These are phyloP conservation scores for Drosophila hamatofila DNA, from an alignment of 2,888 invertebrate genomes.

Conservation along the genomic window DNA sequence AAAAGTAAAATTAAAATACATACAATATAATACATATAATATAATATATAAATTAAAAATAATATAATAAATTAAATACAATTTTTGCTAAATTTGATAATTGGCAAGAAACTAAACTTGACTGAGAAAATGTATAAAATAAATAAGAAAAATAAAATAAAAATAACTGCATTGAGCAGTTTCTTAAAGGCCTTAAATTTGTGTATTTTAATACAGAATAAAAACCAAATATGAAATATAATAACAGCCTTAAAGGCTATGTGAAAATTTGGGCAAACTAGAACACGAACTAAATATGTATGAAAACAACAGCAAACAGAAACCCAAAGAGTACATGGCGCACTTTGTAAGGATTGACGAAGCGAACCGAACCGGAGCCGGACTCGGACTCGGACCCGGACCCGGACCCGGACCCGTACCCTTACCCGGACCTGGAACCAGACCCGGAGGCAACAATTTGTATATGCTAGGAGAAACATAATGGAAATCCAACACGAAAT, in stretches of 20 bases:
- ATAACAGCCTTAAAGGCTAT: neutral
- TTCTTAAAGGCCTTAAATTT: no score
- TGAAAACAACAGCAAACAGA: constrained; percentile 20
- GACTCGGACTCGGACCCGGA: neutral
- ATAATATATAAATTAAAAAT: no score
- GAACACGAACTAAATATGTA: constrained; percentile 9
- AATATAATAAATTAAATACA: no score
- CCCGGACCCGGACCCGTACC: constrained; percentile 3
- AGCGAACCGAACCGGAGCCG: constrained; percentile 14
- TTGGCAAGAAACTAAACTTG: no score
- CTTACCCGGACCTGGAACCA: neutral
- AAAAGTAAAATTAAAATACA: no score
- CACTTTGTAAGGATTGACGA: constrained; percentile 29
- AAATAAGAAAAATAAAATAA: no score
- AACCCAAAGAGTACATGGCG: neutral
- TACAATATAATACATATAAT: no score
- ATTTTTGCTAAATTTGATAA: no score
- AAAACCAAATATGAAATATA: neutral
- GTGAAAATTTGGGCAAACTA: neutral
- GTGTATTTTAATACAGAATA: no score
- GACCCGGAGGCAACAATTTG: constrained; percentile 15
- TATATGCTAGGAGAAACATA: constrained; percentile 30
- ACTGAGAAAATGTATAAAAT: no score
- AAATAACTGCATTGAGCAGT: no score
- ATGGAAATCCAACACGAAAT: constrained; percentile 50